Evolutionary conservation across 2,888 invertebrate species (phyloP), one percentile per base, ranked within the genome.

Genomic region (Nycteola revayana): DNA sequence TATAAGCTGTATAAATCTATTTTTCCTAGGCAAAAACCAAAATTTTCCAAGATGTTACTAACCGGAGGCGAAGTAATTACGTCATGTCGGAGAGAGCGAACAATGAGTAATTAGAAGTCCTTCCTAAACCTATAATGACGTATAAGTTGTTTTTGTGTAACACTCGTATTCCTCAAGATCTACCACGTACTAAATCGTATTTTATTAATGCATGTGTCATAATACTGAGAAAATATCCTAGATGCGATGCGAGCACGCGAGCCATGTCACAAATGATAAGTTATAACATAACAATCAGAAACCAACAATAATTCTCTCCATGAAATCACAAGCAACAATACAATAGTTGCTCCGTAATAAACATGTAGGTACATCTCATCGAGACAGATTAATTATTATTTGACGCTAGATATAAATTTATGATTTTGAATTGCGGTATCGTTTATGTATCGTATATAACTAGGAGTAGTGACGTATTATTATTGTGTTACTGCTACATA

Each of bases 211-310:
- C 49, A 45, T 47, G 49, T 35, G 47, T 56, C 37, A 30, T 25
- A 28, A 42, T 2, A 14, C 5, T 7, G 7, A 21, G 7, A 21
- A 21, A 21, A 21, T 21, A 21, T 2, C 14, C 2, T 14, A 3
- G 14, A 5, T 2, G 14, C 2, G 14, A 14, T n/a, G 21, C 28
- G n/a, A n/a, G 39, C 57, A 58, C 60, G 58, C 58, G 53, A 58
- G 25, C 30, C 35, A 30, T 57, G 60, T 49, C 60, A 33, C 37
- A 37, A 44, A 41, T 60, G 53, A 60, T 60, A 58, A 58, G 50
- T 60, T 60, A 58, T 45, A 43, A 38, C 37, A 36, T 32, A 32
- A 36, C 26, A 34, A 36, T 37, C 26, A 25, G 24, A 40, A 36
- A 30, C 27, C 27, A 28, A 22, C 25, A 28, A 8, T 24, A 21